These are phyloP conservation scores for Pedetes capensis DNA, from an alignment of 2,113 vertebrate genomes.

Conservation along the genomic window DNA sequence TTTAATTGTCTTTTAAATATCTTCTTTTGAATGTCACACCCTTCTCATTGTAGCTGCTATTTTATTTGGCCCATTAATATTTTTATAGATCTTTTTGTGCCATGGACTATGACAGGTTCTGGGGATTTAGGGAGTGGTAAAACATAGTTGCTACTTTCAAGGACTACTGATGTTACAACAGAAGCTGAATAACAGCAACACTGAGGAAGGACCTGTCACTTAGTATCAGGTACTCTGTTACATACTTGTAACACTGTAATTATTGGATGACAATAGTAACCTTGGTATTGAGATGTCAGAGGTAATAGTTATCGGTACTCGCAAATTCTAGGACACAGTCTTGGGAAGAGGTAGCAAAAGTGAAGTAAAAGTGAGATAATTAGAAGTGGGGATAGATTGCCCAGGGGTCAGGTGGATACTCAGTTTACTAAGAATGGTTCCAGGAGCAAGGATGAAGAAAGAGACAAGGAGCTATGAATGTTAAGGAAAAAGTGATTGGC, in stretches of 20 bases:
- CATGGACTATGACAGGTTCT: not conserved
- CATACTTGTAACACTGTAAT: not conserved
- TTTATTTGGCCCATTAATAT: not conserved
- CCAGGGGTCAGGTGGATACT: not conserved
- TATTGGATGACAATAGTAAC: not conserved
- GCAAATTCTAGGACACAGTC: not conserved
- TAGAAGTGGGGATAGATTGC: not conserved
- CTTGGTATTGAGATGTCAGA: not conserved
- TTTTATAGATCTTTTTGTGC: not conserved
- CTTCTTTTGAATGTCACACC: not conserved
- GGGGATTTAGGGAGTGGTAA: not conserved
- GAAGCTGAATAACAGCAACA: not conserved
- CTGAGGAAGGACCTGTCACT: not conserved
- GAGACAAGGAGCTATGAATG: not conserved
- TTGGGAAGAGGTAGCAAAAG: not conserved
- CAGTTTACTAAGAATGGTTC: not conserved
- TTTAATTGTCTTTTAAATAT: not conserved
- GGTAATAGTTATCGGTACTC: not conserved
- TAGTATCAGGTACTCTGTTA: not conserved
- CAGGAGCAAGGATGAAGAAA: not conserved
- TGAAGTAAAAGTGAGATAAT: not conserved
- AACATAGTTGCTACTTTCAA: not conserved
- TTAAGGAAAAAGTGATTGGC: not conserved
- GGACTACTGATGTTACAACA: not conserved
- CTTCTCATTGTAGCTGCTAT: not conserved